Evolutionary conservation across 2,888 invertebrate species (phyloP), one percentile per base, ranked within the genome.

Genomic region (Cosmorhoe ocellata): DNA sequence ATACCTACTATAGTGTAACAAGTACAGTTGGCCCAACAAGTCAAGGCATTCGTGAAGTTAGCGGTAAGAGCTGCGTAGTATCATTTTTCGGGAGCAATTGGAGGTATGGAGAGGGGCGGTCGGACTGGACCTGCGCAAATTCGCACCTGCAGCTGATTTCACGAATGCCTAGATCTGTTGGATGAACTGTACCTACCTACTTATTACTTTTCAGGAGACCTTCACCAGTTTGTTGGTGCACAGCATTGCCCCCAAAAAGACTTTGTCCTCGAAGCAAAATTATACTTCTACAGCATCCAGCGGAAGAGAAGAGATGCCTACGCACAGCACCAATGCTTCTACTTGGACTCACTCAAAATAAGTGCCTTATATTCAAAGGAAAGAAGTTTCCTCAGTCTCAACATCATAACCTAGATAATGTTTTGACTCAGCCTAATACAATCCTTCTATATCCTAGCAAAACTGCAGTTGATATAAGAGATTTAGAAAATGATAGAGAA

Each of bases 261-360:
- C 72, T 98, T 22, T 79, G 81, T 46, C 94, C 96, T 9, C 86
- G 89, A 44, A 95, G 96, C 51, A 92, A 91, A 66, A 91, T 98
- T 37, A 93, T 97, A 60, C 91, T 98, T 51, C 89, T 98, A 5
- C 98, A 98, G 80, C 98, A 98, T 88, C 98, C 98, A 9, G 97
- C 97, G 54, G 98, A 98, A 91, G 96, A 97, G 72, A 96, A 96
- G 74, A 91, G 98, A 64, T 95, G 96, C 67, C 90, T 98, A 34
- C 93, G 97, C 42, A 98, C 98, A 24, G 97, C 96, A 10, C 95
- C 96, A 8, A 98, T 98, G 96, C 86, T 98, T 26, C 92, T 94
- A 64, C 88, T 96, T 42, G 95, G 96, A 22, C 81, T 98, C 54
- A 89, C 91, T 37, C 81, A 92, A 43, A 94, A 93, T 44, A 95